A percentile compares a stretch with the other conserved stretches of the same genome.
These are phyloP conservation scores for Chauna torquata DNA, from an alignment of 2,113 vertebrate species.

Conservation along the genomic window DNA sequence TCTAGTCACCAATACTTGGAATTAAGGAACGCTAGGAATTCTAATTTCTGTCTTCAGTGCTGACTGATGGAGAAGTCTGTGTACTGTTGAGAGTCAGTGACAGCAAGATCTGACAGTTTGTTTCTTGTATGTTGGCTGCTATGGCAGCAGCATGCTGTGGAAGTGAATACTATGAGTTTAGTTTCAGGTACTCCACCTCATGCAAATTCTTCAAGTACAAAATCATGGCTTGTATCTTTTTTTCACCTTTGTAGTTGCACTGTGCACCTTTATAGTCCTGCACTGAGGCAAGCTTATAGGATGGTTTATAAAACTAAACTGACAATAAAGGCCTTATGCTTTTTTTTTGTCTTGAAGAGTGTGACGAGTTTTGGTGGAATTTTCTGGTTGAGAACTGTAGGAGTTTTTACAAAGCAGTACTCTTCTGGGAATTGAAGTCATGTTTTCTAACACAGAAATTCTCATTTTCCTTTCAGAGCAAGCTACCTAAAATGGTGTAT, in stretches of 20 bases:
- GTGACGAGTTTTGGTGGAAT: background rate
- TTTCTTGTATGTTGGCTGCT: conserved; percentile 22
- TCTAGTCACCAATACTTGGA: background rate
- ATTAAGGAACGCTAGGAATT: background rate
- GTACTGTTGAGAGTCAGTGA: background rate
- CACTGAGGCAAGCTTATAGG: background rate
- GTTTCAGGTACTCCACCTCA: conserved; percentile 13
- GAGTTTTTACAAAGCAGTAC: background rate
- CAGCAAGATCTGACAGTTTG: background rate
- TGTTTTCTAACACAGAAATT: background rate
- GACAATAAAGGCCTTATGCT: background rate
- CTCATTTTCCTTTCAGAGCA: background rate
- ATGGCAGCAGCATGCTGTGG: conserved; percentile 18
- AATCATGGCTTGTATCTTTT: background rate
- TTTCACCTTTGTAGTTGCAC: background rate
- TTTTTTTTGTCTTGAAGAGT: background rate
- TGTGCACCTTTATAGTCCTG: background rate
- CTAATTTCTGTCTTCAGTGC: background rate
- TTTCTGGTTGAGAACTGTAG: background rate
- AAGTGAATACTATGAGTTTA: background rate
- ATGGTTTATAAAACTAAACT: background rate
- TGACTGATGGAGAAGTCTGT: background rate
- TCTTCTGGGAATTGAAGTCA: background rate
- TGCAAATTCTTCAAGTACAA: background rate
- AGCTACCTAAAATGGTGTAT: background rate